phyloP scores from a whole-genome alignment of 2,113 vertebrate species.

The Edolisoma coerulescens region DNA sequence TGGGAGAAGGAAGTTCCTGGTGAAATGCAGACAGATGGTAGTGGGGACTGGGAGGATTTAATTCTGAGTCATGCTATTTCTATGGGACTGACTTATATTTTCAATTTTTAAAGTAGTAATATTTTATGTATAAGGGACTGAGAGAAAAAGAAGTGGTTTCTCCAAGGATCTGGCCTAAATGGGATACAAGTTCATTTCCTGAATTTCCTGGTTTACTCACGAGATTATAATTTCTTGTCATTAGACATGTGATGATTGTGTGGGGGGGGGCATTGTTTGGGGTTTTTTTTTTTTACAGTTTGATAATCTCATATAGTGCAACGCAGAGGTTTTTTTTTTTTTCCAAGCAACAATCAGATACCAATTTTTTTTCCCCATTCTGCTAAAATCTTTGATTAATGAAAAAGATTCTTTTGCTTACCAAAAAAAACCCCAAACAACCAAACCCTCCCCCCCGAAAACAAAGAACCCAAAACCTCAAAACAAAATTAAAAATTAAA shows the following conservation, averaged over 20 bases:
- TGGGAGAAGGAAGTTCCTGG: background rate
- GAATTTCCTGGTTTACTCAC: background rate
- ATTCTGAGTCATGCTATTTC: background rate
- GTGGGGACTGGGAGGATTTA: background rate
- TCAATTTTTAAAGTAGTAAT: background rate
- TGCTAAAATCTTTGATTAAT: rapidly evolving
- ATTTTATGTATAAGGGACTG: background rate
- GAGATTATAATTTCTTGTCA: background rate
- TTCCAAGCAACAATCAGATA: background rate
- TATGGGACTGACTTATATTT: background rate
- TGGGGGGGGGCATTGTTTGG: rapidly evolving
- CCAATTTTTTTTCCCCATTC: rapidly evolving
- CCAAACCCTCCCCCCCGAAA: background rate
- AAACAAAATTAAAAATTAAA: background rate
- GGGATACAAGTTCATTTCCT: background rate
- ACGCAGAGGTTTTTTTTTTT: background rate
- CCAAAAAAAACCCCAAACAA: rapidly evolving
- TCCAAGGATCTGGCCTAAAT: background rate
- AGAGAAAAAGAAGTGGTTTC: background rate
- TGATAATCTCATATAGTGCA: background rate
- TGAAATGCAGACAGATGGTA: background rate
- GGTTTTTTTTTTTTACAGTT: background rate
- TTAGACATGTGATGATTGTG: background rate
- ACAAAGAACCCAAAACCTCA: background rate
- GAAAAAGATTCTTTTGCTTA: background rate